Evolutionary conservation across 2,888 invertebrate genomes (phyloP), one percentile per base, ranked within the genome.

Genomic region (Drosophila prolongata): DNA sequence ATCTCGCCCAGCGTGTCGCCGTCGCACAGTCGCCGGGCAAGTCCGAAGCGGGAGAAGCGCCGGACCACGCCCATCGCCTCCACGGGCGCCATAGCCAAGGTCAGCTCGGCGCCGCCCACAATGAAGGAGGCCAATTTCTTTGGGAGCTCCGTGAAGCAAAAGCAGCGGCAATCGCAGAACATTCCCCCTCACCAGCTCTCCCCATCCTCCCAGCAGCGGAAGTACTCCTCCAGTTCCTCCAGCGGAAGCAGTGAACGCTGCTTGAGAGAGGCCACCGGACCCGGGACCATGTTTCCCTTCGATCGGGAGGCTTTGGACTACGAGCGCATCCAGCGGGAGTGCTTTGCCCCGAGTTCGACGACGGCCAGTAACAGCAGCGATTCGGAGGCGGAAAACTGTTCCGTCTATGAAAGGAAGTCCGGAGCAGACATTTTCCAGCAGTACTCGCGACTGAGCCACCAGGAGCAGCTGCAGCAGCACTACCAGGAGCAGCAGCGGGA

Each of bases 221-320:
- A 91, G 61, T 91, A 91, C 27, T 91, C 91, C 2, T 91, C 91
- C 6, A 91, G 91, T 60, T 90, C 90, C 3, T 91, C 90, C 11
- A 90, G 91, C 54, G 85, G 91, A 55, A 84, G 91, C 79, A 91
- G 91, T 58, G 91, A 91, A 6, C 83, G 91, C 1, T 79, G 85
- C 11, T 59, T 84, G 9, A 74, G 85, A 1, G 89, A 89, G 1
- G 62, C 71, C 16, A 65, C 78, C 1, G 78, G 68, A 3, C 87
- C 81, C 14, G 79, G 85, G 24, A 92, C 92, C 19, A 90, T 92
- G 90, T 92, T 92, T 50, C 92, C 92, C 6, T 92, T 92, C 42
- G 92, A 92, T 74, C 87, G 92, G 1, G 92, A 92, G 56, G 91
- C 92, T 0, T 66, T 92, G n/a, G 92, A 92, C 56, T 92, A 91